Conservation (phyloP, 2,113 vertebrate species). For the Chrysochloris asiatica region DNA sequence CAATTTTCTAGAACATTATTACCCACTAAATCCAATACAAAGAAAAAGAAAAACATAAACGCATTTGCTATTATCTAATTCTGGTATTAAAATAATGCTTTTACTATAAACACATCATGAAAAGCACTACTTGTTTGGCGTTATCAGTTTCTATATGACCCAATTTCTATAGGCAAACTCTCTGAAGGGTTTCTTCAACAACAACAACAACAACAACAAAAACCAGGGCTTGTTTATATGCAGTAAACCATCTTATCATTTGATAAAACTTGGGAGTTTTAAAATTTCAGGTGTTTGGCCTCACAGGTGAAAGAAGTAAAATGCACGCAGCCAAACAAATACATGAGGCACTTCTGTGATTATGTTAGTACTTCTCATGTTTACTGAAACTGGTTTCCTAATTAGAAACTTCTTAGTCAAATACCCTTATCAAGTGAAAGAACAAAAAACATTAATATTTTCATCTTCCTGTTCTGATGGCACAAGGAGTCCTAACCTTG, state of each 20-base stretch:
- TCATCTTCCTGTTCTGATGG: neutral
- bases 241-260: neutral
- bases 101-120: neutral
- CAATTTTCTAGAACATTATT: conserved; percentile 20
- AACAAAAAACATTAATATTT: conserved; percentile 1
- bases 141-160: neutral
- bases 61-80: neutral
- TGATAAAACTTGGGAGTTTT: neutral
- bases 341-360: neutral
- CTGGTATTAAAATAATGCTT: neutral
- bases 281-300: neutral
- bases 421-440: neutral
- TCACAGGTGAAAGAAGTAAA: neutral
- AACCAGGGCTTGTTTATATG: neutral
- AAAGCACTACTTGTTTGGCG: neutral
- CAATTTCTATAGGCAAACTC: neutral
- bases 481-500: no score
- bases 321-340: neutral
- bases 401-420: neutral
- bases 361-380: neutral
- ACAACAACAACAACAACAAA: neutral
- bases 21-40: conserved; percentile 33
- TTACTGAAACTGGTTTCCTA: neutral
- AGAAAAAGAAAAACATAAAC: conserved; percentile 1
- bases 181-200: no score